Evolutionary conservation across 2,797 vertebrate genomes (phyloP).

Genomic region (Scleropages formosus): DNA sequence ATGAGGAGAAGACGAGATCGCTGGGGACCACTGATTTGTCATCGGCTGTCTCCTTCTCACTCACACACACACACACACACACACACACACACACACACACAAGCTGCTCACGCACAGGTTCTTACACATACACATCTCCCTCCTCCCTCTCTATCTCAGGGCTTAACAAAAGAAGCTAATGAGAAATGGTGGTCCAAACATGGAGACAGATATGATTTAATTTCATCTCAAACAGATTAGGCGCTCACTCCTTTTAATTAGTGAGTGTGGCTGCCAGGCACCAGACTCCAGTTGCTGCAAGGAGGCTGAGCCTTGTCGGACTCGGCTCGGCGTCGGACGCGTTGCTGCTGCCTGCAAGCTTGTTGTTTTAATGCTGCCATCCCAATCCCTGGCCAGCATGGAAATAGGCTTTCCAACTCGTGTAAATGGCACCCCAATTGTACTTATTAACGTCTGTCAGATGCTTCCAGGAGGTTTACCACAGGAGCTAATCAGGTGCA

Average conservation of each 20-base stretch:
- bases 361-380: too few relatives aligned
- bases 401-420: too few relatives aligned
- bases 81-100: slow-evolving; percentile 16
- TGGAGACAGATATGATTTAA: slow-evolving; percentile 17
- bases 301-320: too few relatives aligned
- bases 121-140: neutral
- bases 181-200: neutral
- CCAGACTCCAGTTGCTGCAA: slow-evolving; percentile 18
- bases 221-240: slow-evolving; percentile 36
- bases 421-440: too few relatives aligned
- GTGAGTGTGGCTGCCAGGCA: slow-evolving; percentile 27
- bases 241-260: slow-evolving; percentile 34
- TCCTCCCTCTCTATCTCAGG: neutral
- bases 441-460: too few relatives aligned
- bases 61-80: slow-evolving; percentile 21
- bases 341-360: too few relatives aligned
- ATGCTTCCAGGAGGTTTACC: too few relatives aligned
- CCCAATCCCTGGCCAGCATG: too few relatives aligned
- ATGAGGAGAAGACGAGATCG: slow-evolving; percentile 22
- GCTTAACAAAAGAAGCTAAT: neutral
- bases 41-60: neutral
- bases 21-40: slow-evolving; percentile 10
- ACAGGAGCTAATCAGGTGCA: too few relatives aligned
- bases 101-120: neutral
- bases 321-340: too few relatives aligned